Evolutionary conservation across 2,888 invertebrate species (phyloP), one percentile per base, ranked within the genome.

Genomic region (Gerosis bhagava): DNA sequence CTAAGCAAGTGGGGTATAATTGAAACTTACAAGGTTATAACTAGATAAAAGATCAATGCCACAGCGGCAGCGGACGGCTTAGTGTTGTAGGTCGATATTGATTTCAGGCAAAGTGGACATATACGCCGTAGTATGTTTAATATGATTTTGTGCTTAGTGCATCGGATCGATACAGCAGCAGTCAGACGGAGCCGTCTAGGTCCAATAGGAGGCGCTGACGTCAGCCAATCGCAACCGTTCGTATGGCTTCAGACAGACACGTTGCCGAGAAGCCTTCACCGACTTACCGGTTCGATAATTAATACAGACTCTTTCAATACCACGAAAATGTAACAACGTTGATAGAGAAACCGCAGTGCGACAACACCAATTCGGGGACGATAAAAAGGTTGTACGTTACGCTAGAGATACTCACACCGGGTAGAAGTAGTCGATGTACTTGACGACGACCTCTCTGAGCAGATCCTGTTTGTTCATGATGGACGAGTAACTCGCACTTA

Each of bases 341-440:
- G 51, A 59, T 56, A 54, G 56, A 59, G 57, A 62, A 56, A 65
- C 53, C 82, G 81, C 82, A 83, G 69, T 79, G 81, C 79, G 78
- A 56, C 74, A 71, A 58, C 50, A 57, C 21, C 36, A 12, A n/a
- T n/a, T n/a, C 34, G 22, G 51, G 50, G 31, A 13, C 51, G 45
- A 53, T 51, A 46, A 57, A 63, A 73, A 70, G 45, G 24, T 24
- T 22, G 39, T 45, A 45, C 37, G 36, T 45, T 37, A 45, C 31
- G 24, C 11, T 39, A 59, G n/a, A n/a, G 62, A 67, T 83, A 93
- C 93, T 93, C 76, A 93, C 93, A 92, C 90, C 65, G 93, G 93
- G 70, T 92, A 90, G 83, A 93, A 93, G 80, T 93, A 92, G 86
- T 93, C 93, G 67, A 93, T 91, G 81, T 93, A 93, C 77, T 93